Evolutionary conservation across 2,113 vertebrate species (phyloP), one percentile per base, ranked within the genome.

Genomic region (Conger conger): DNA sequence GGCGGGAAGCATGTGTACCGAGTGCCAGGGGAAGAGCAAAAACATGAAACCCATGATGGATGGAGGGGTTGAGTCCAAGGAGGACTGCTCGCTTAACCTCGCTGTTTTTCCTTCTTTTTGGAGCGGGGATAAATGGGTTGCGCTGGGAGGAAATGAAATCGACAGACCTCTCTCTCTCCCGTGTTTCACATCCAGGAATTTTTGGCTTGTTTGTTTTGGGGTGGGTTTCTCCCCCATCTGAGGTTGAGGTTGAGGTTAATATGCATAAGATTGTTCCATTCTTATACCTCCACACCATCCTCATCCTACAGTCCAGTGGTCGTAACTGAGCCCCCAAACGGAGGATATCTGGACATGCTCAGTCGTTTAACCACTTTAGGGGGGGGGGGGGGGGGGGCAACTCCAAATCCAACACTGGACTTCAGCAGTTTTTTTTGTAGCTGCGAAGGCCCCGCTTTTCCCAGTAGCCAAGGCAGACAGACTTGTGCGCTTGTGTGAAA

Each of bases 281-380:
- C 63, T 83, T 16, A 76, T 9, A 57, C 63, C 84, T 83, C 85
- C 63, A 81, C 57, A 79, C 84, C 76, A 63, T n/a, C n/a, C 63
- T 76, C 83, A 81, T 7, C 79, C 11, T 60, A 76, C 80, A 87
- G 79, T 78, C 80, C 86, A 84, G 78, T 36, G 60, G 79, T 82
- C 84, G 73, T 89, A 88, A 82, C 45, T 79, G 35, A 79, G 85
- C 42, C 82, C 42, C 79, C 15, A 42, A 50, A 8, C 15, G 11
- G 82, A 86, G 84, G 83, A 83, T 82, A 86, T 91, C 87, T 92
- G 85, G 86, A 88, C 63, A 90, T 88, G 60, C 83, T 91, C 82
- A 83, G 81, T 82, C 88, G 87, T 92, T 82, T 82, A 81, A 33
- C 50, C 76, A 73, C 27, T 83, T 82, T 85, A 80, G 82, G 85